These are phyloP conservation scores for Ichneumoninae sp. DNA, from an alignment of 2,888 invertebrate genomes.

Conservation along the genomic window DNA sequence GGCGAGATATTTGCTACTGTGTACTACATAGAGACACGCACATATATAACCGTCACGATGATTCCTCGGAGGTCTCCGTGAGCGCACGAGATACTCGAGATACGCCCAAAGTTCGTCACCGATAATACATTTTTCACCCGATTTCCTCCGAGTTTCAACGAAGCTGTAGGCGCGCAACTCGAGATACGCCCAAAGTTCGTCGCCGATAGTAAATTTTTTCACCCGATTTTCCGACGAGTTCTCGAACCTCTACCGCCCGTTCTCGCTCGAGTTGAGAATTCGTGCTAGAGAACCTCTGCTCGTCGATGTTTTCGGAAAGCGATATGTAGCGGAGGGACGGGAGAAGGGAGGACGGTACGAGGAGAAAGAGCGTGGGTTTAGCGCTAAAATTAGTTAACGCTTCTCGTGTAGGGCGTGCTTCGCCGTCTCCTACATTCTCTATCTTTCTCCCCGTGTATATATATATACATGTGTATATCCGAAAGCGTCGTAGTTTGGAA, in stretches of 20 bases:
- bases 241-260: background rate
- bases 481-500: slow-evolving; percentile 53
- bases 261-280: background rate
- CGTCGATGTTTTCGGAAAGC: slow-evolving; percentile 31
- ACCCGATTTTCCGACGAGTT: background rate
- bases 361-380: slow-evolving; percentile 47
- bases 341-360: slow-evolving; percentile 10
- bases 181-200: slow-evolving; percentile 21
- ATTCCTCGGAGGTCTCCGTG: background rate
- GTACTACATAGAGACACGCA: background rate
- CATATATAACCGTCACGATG: background rate
- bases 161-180: background rate
- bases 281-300: slow-evolving; percentile 10
- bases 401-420: slow-evolving; percentile 59
- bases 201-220: background rate
- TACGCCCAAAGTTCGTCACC: background rate
- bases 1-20: background rate
- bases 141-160: background rate
- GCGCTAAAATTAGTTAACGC: slow-evolving; percentile 66
- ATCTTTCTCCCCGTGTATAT: background rate
- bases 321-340: slow-evolving; percentile 11
- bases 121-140: background rate
- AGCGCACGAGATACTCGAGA: slow-evolving; percentile 21
- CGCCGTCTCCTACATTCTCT: slow-evolving; percentile 20
- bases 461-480: background rate